Base-by-base conservation (phyloP, 1,140 invertebrate genomes). In the Drosophila sp. region DNA sequence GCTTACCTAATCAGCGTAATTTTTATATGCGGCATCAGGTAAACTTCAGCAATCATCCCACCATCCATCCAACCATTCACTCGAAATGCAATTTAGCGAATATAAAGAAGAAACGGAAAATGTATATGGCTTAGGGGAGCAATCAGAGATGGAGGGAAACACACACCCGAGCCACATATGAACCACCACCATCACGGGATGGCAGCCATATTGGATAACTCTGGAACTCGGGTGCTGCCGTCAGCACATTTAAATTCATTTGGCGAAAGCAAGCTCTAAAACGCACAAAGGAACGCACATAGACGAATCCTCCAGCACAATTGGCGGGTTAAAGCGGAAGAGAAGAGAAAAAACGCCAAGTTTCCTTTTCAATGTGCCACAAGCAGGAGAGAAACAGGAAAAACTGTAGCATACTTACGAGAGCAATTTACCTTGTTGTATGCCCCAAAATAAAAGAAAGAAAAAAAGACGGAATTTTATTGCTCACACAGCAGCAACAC, bases 171-270 rank as follows among this genome's bases (percentile, higher is more conserved):
- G 41, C 60, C 66, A 76, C 69, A 79, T 72, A 69, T 61, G 40
- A 54, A 75, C 65, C 80, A 83, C 83, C 17, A 17, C 17, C 17
- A 17, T 0, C 17, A 17, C 17, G 17, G 17, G 17, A 86, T 86
- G 10, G 35, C 35, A 11, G 35, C 8, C 10, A 38, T 38, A 38
- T 38, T 38, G 35, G 3, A 38, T 3, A 38, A 38, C 35, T 38
- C 17, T 17, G 17, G 35, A 38, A 50, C 44, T 50, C 8, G 40
- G 47, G 33, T 66, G 74, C 66, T 66, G 74, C 55, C 57, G 76
- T 90, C 80, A 89, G 84, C 85, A 78, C 80, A 80, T 89, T 79
- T 70, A 80, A 89, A 89, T 84, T 89, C 84, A 89, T 89, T 89
- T 89, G 77, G 80, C 67, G 66, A 35, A 85, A 84, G 77, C 79